Percentiles rank a stretch among this genome's conserved stretches.
Evolutionary conservation across 2,113 vertebrate genomes (phyloP).

Genomic region (Solea senegalensis): DNA sequence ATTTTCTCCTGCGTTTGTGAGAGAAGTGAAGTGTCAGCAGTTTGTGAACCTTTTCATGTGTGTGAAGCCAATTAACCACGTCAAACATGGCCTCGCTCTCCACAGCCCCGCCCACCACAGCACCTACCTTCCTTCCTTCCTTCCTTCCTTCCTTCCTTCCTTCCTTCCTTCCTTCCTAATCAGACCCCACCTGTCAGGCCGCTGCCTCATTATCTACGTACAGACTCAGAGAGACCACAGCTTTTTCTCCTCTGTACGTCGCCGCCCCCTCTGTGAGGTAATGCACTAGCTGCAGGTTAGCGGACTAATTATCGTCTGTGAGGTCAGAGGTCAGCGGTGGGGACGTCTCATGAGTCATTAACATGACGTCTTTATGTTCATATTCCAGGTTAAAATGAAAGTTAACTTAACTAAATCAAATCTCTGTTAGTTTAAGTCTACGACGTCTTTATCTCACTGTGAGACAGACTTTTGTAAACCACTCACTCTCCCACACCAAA

Average conservation of each 20-base stretch:
- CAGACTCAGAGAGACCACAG: conserved; percentile 85
- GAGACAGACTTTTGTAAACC: no score
- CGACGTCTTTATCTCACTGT: no score
- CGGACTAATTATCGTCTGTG: conserved; percentile 59
- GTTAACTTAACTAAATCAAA: no score
- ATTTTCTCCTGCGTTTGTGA: conserved; percentile 80
- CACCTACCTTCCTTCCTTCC: conserved; percentile 65
- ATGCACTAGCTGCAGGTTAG: conserved; percentile 84
- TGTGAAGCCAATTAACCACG: conserved; percentile 99
- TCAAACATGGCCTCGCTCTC: conserved; percentile 98
- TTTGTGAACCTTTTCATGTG: conserved; percentile 97
- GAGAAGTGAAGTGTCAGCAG: conserved; percentile 99
- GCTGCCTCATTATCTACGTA: conserved; percentile 91
- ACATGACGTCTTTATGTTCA: no score
- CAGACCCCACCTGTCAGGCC: conserved; percentile 94
- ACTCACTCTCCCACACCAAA: no score
- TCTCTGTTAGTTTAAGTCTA: no score
- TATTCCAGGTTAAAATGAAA: no score
- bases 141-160: neutral
- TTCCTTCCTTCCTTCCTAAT: conserved; percentile 91
- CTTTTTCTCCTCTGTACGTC: conserved; percentile 87
- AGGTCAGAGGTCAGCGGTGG: conserved; percentile 50
- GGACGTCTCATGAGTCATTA: no score
- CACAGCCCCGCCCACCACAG: conserved; percentile 66
- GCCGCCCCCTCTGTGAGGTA: conserved; percentile 89